phyloP scores from a whole-genome alignment of 2,888 invertebrate genomes.

The Ashinkailepas kermadecensis region DNA sequence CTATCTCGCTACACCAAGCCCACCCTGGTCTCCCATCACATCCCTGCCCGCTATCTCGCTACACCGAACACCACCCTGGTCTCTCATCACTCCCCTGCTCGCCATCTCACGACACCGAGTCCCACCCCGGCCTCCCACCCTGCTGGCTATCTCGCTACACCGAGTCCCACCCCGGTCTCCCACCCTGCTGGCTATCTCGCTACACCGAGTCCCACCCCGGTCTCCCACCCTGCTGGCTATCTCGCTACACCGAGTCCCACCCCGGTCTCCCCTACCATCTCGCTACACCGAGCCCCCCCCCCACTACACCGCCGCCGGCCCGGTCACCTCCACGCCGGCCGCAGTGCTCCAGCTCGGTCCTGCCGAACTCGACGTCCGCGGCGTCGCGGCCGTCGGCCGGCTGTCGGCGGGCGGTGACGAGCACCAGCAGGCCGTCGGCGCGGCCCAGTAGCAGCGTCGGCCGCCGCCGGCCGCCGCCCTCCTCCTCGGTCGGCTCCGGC shows the following conservation, averaged over 20 bases:
- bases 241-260: background rate
- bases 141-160: too few relatives aligned
- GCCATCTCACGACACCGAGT: background rate
- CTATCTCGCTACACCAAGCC: too few relatives aligned
- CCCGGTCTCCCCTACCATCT: background rate
- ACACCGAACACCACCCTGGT: too few relatives aligned
- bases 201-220: background rate
- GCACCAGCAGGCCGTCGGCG: constrained; percentile 1
- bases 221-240: background rate
- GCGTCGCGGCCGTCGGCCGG: background rate
- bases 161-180: background rate
- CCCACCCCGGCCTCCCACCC: background rate
- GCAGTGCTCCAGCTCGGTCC: constrained; percentile 8
- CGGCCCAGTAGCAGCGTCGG: constrained; percentile 10
- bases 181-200: background rate
- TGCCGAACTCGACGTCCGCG: background rate
- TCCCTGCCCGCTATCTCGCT: too few relatives aligned
- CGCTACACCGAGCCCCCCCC: background rate
- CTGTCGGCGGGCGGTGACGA: background rate
- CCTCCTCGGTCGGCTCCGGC: background rate
- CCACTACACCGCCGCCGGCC: background rate
- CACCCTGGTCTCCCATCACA: too few relatives aligned
- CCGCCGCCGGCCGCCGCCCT: background rate
- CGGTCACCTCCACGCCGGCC: background rate
- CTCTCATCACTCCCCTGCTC: too few relatives aligned